These are phyloP conservation scores for Drosophila sp. DNA, from an alignment of 1,140 invertebrate genomes.

Conservation along the genomic window DNA sequence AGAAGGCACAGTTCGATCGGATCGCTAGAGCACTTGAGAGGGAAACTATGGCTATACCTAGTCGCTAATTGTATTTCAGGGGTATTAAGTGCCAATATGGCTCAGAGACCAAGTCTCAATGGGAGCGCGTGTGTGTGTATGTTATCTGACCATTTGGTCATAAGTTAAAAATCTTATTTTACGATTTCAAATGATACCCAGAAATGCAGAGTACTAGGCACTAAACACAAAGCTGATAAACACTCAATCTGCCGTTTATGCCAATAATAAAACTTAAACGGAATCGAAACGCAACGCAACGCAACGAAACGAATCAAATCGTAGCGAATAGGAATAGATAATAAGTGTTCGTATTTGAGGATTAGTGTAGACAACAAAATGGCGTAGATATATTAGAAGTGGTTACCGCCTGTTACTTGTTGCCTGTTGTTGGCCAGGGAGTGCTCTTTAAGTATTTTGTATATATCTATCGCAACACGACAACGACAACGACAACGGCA, in stretches of 20 bases:
- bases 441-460: conserved; percentile 45
- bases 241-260: conserved; percentile 59
- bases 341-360: conserved; percentile 55
- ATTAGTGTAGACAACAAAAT: conserved; percentile 57
- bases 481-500: conserved; percentile 21
- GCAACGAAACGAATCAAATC: neutral
- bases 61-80: conserved; percentile 42
- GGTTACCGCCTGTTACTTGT: conserved; percentile 3
- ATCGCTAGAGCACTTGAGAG: conserved; percentile 63
- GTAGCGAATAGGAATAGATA: conserved; percentile 52
- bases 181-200: conserved; percentile 76
- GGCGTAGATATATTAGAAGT: conserved; percentile 49
- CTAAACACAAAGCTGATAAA: conserved; percentile 68
- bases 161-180: conserved; percentile 83
- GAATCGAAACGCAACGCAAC: conserved; percentile 15
- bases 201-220: conserved; percentile 61
- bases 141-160: conserved; percentile 69
- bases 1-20: conserved; percentile 54
- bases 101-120: conserved; percentile 2
- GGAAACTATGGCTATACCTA: conserved; percentile 19
- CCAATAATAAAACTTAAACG: conserved; percentile 71
- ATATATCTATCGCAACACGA: conserved; percentile 46
- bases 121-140: conserved; percentile 38
- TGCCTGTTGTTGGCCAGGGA: conserved; percentile 7
- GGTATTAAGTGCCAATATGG: conserved; percentile 49